Evolutionary conservation across 2,113 vertebrate genomes (phyloP), one percentile per base, ranked within the genome.

Genomic region (Heptranchias perlo): DNA sequence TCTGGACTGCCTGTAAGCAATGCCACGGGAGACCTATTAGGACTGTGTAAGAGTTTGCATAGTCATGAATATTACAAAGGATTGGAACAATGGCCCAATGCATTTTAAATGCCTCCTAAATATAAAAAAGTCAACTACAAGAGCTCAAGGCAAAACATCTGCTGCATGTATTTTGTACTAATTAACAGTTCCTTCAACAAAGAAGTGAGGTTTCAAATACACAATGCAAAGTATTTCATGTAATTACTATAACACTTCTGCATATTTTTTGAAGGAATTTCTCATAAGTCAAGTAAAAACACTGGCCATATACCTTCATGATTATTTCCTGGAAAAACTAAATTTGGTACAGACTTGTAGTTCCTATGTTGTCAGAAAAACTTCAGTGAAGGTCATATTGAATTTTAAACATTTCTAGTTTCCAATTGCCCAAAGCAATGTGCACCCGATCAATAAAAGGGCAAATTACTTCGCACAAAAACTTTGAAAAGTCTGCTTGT

Each of bases 111-210:
- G 62, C 39, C 89, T 73, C 94, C 65, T 49, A 69, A 95, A 69
- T 73, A 95, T 25, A 18, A 31, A 67, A 94, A 49, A 47, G 25
- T 31, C 25, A 47, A 69, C 47, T 95, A 6, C 28, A 11, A 49
- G 64, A 69, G 94, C 94, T 69, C 44, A 69, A 95, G 23, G 94
- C 64, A 31, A 69, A 95, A 49, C 28, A 52, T 69, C 94, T 95
- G 65, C 62, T 67, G 21, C 25, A 65, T 5, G 39, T 64, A 67
- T 67, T 94, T 65, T 47, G 44, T 28, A 52, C 10, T 35, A 23
- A 67, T 92, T 54, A 67, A 47, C 62, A 91, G 52, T 5, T 91
- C 25, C 1, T 91, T 10, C 23, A 91, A 35, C 47, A 91, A 91
- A 91, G 87, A 16, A 52, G 31, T 61, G 28, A 58, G 16, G 52